Percentiles rank a stretch among this genome's conserved stretches.
phyloP scores from a whole-genome alignment of 1,140 invertebrate species.

The Cheumatopsyche charites region DNA sequence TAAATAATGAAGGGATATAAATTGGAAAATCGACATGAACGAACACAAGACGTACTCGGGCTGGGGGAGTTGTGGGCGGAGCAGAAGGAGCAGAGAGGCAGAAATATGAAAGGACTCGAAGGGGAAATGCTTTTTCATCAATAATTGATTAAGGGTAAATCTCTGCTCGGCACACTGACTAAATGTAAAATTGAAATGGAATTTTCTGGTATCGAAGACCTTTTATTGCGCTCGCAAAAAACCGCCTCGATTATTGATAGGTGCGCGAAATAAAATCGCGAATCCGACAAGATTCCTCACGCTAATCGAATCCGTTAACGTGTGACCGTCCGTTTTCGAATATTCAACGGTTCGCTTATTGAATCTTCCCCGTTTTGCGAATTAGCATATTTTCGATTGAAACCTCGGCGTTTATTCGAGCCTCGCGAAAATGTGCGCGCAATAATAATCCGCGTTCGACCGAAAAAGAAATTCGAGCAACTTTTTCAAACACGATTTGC shows the following conservation, averaged over 20 bases:
- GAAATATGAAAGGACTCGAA: constrained; percentile 11
- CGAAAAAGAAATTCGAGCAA: constrained; percentile 21
- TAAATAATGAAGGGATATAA: constrained; percentile 19
- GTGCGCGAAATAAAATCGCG: not conserved
- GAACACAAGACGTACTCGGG: not conserved
- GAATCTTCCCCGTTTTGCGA: constrained; percentile 5
- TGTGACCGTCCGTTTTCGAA: not conserved
- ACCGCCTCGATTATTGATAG: constrained; percentile 13
- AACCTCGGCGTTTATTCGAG: not conserved
- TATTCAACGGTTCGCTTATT: constrained; percentile 13
- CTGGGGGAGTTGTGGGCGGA: not conserved
- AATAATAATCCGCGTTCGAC: constrained; percentile 19
- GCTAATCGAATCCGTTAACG: not conserved
- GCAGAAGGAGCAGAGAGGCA: not conserved
- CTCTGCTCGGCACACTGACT: constrained; percentile 23
- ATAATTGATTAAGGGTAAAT: constrained; percentile 25
- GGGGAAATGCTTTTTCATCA: constrained; percentile 23
- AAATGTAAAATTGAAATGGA: constrained; percentile 26
- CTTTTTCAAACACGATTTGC: constrained; percentile 25
- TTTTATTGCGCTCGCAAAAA: not conserved
- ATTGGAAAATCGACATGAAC: constrained; percentile 14
- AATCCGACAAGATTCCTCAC: not conserved
- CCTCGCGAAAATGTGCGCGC: constrained; percentile 6
- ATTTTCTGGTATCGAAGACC: not conserved
- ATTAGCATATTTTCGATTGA: constrained; percentile 24